Conservation (phyloP, 2,113 vertebrate species). For the Xiphophorus maculatus region DNA sequence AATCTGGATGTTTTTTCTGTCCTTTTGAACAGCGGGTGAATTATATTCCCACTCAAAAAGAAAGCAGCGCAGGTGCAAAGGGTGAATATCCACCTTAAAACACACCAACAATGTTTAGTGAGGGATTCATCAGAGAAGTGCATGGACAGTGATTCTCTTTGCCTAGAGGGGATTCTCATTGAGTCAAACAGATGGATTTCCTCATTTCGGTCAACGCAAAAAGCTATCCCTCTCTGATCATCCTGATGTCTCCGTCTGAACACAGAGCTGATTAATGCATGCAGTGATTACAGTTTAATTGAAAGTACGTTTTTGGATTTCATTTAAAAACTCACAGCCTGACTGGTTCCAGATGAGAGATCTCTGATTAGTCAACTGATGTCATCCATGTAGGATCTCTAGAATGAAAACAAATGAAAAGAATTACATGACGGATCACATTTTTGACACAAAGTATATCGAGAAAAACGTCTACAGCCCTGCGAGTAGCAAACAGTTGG, state of each 20-base stretch:
- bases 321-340: constrained; percentile 58
- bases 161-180: constrained; percentile 49
- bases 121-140: constrained; percentile 40
- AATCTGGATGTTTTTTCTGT: background rate
- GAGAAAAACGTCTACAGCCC: background rate
- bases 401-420: constrained; percentile 8
- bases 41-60: background rate
- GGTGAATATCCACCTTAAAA: constrained; percentile 1
- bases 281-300: constrained; percentile 67
- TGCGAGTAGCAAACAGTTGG: background rate
- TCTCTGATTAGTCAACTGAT: constrained; percentile 51
- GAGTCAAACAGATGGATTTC: constrained; percentile 44
- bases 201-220: constrained; percentile 46
- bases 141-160: constrained; percentile 35
- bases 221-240: constrained; percentile 22
- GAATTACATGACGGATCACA: constrained; percentile 25
- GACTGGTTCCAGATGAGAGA: constrained; percentile 53
- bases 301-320: constrained; percentile 68
- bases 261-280: constrained; percentile 59
- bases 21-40: constrained; percentile 15
- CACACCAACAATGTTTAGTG: constrained; percentile 22
- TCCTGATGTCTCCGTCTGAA: constrained; percentile 33
- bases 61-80: constrained; percentile 1
- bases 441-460: constrained; percentile 12
- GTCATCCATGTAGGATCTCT: constrained; percentile 33